Evolutionary conservation across 2,113 vertebrate genomes (phyloP).

Genomic region (Oryctolagus cuniculus): mOryCun1.1 NC_091434.1:174928501-174929000

Average conservation of each 20-base stretch:
- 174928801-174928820: neutral
- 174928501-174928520: neutral
- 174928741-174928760: neutral
- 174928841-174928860: neutral
- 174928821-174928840: neutral
- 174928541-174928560: neutral
- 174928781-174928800: neutral
- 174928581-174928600: neutral
- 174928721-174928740: neutral
- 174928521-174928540: neutral
- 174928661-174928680: neutral
- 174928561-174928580: neutral
- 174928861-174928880: neutral
- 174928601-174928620: no score
- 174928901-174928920: neutral
- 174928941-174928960: no score
- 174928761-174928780: neutral
- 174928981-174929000: neutral
- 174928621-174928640: neutral
- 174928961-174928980: neutral
- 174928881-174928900: neutral
- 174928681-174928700: neutral
- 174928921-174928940: neutral
- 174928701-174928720: no score
- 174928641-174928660: neutral